These are phyloP conservation scores for Craseonycteris thonglongyai DNA, from an alignment of 2,113 vertebrate species.

Conservation along the genomic window DNA sequence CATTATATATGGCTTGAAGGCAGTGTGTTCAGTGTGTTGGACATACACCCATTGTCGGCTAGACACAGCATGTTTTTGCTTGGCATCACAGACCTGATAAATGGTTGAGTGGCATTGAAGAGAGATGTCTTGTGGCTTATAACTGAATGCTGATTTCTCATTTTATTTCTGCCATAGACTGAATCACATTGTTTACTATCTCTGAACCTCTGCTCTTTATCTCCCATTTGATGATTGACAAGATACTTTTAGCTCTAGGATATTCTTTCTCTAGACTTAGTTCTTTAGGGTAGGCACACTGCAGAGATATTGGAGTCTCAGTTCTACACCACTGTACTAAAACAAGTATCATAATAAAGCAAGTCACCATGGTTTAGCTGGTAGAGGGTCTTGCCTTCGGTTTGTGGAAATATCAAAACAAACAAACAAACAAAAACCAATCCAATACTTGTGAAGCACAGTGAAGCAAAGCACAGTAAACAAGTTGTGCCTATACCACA, in stretches of 20 bases:
- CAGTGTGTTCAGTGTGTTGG: rapidly evolving
- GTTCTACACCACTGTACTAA: not conserved
- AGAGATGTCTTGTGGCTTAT: not conserved
- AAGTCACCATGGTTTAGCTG: not conserved
- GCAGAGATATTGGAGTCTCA: not conserved
- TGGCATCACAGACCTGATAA: too few species aligned
- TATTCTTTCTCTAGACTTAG: not conserved
- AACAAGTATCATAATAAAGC: not conserved
- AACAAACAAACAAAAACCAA: too few species aligned
- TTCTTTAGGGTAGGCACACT: not conserved
- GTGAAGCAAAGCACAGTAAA: not conserved
- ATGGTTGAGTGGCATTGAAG: not conserved
- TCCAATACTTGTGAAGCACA: not conserved
- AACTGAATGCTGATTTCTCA: not conserved
- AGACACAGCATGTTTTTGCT: rapidly evolving
- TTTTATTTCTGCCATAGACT: not conserved
- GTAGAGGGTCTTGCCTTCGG: not conserved
- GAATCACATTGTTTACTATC: not conserved
- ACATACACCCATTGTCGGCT: rapidly evolving
- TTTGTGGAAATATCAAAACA: too few species aligned
- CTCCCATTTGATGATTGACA: not conserved
- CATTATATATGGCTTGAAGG: not conserved
- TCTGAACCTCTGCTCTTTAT: not conserved
- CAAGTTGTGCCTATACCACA: not conserved
- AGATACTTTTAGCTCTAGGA: not conserved